Base-by-base conservation (phyloP, 1,140 invertebrate species). In the Platorchestia sp. region DNA sequence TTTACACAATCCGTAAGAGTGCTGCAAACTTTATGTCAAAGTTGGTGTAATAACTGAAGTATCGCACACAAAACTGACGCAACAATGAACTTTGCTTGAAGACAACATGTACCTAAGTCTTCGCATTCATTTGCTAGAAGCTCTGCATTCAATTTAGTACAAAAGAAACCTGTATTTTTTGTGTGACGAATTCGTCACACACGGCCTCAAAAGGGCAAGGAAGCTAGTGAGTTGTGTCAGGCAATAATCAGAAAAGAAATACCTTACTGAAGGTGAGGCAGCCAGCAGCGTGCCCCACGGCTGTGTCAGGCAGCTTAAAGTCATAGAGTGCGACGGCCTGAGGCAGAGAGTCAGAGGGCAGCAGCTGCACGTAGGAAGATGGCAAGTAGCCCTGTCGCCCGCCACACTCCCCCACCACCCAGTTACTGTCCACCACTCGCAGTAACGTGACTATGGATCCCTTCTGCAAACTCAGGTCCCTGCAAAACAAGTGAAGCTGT, bases 301-400 rank as follows among this genome's bases (percentile, higher is more conserved):
- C 10, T 40, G 14, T 45, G 45, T 93, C 91, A 45, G 98, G 98
- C 98, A 99, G 98, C 96, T 98, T 98, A 97, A 99, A 99, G 97
- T 99, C 99, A 97, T 99, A 99, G 86, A 99, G 97, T 90, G 99
- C 99, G 97, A 99, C 99, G 97, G 99, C 99, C 97, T 99, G 98
- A 59, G 99, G 98, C 96, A 98, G 98, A 96, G 98, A 97, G 95
- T 98, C 98, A 91, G 98, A 98, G 95, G 98, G 97, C 27, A 93
- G 91, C 43, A 45, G 98, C 91, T 93, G 91, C 1, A 93, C 45
- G 45, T 93, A 93, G 44, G 91, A 93, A 10, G 91, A 93, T 6
- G 91, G 91, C 43, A 93, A 40, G 91, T 44, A 93, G 91, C 91
- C 91, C 10, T 47, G 91, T 47, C 45, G 6, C 10, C 91, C 91